Evolutionary conservation across 2,797 vertebrate genomes (phyloP).

Genomic region (Dermochelys coriacea): DNA sequence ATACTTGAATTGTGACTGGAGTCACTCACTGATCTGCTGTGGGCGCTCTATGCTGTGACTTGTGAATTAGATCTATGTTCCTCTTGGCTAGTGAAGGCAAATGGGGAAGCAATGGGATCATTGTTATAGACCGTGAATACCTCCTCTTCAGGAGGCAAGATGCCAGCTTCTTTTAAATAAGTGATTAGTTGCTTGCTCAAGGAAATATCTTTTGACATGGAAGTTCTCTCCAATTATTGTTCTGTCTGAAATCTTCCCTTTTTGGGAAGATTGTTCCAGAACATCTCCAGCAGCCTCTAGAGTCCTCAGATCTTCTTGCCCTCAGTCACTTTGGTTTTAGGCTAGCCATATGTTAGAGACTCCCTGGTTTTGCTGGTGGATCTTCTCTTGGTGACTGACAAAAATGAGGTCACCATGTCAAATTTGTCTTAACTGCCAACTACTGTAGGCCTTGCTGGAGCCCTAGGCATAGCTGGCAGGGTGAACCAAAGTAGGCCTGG

Average conservation of each 20-base stretch:
- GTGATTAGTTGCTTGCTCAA: neutral
- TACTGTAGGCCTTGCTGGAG: too few species aligned
- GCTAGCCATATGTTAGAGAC: neutral
- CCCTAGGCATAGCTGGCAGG: too few species aligned
- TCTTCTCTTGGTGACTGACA: neutral
- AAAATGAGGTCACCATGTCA: neutral
- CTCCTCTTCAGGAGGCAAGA: neutral
- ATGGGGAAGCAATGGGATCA: neutral
- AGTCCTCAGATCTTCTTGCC: neutral
- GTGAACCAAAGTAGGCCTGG: too few species aligned
- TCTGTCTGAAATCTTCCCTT: neutral
- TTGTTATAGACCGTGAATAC: neutral
- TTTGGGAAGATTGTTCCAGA: neutral
- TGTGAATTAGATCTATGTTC: neutral
- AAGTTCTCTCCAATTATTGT: neutral
- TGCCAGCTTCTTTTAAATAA: neutral
- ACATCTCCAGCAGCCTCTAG: neutral
- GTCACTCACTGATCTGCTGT: neutral
- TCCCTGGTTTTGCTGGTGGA: neutral
- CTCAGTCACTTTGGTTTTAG: neutral
- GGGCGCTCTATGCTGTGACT: neutral
- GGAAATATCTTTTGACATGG: neutral
- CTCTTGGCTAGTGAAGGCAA: neutral
- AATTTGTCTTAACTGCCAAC: neutral
- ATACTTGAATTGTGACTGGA: neutral